phyloP scores from a whole-genome alignment of 2,113 vertebrate species.

The Hystrix brachyura region DNA sequence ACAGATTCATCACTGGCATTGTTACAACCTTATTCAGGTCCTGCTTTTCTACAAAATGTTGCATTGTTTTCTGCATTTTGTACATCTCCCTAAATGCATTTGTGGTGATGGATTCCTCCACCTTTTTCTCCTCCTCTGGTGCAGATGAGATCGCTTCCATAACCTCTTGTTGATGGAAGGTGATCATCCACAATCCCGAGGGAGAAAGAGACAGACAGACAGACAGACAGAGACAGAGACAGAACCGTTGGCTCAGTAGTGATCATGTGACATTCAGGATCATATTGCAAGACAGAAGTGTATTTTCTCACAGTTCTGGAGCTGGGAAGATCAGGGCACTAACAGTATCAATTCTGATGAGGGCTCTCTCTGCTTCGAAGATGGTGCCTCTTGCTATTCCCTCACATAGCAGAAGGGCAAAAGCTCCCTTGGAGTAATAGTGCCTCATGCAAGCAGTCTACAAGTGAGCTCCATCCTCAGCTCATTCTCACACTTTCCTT shows the following conservation, averaged over 20 bases:
- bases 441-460: neutral
- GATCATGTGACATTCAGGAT: neutral
- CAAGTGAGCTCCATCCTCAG: neutral
- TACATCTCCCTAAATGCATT: neutral
- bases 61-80: neutral
- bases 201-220: neutral
- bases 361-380: neutral
- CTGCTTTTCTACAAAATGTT: neutral
- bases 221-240: neutral
- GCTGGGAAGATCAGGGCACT: neutral
- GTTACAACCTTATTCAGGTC: neutral
- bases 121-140: neutral
- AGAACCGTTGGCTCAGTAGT: neutral
- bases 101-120: neutral
- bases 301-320: neutral
- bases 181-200: neutral
- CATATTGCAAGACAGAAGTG: neutral
- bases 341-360: neutral
- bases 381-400: neutral
- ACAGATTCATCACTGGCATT: neutral
- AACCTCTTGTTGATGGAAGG: neutral
- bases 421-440: neutral
- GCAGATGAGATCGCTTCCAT: neutral
- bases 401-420: neutral
- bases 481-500: neutral